These are phyloP conservation scores for Bombus confusus DNA, from an alignment of 1,140 invertebrate genomes.

Conservation along the genomic window DNA sequence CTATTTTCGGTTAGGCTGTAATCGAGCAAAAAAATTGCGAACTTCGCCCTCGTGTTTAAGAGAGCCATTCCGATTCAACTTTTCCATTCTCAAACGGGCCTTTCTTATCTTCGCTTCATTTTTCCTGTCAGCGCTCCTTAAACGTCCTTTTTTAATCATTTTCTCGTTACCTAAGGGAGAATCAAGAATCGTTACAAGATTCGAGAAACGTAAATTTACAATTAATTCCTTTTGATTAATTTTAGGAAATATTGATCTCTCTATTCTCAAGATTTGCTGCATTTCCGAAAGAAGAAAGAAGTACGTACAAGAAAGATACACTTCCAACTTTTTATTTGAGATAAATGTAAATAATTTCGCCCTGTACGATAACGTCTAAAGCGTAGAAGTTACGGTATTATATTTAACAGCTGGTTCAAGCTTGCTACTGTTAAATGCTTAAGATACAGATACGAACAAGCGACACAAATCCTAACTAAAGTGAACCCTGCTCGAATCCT, in stretches of 20 bases:
- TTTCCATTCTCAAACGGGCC: background rate
- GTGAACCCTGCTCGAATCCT: background rate
- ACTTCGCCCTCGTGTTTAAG: conserved; percentile 28
- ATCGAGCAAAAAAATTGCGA: conserved; percentile 27
- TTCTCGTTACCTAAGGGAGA: background rate
- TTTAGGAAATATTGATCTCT: background rate
- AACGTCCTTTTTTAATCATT: background rate
- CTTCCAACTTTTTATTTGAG: too few species aligned
- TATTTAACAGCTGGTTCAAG: too few species aligned
- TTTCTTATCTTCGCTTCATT: background rate
- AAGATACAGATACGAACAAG: background rate
- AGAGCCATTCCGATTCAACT: conserved; percentile 1
- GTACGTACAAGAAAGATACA: too few species aligned
- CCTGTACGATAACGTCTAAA: background rate
- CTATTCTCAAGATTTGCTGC: background rate
- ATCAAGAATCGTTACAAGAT: background rate
- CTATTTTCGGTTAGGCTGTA: conserved; percentile 44
- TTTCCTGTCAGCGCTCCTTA: background rate
- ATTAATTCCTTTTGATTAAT: too few species aligned
- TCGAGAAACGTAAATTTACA: background rate
- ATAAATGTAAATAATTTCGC: too few species aligned
- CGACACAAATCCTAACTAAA: background rate
- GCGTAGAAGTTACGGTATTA: background rate
- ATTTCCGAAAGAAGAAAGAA: too few species aligned
- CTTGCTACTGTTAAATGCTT: background rate